Evolutionary conservation across 2,888 invertebrate genomes (phyloP).

Genomic region (Invenusta paracnida): DNA sequence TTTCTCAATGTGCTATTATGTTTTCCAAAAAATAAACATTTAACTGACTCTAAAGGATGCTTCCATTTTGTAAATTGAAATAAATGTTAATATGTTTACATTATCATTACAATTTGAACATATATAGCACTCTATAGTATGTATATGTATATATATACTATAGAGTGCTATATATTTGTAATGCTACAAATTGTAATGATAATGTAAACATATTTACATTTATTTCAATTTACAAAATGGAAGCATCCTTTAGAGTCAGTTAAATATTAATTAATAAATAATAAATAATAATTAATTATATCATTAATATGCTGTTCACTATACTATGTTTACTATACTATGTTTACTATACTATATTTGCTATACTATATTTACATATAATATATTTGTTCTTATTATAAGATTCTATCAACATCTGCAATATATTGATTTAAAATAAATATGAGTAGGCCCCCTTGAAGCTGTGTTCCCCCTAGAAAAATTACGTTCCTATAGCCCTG

Average conservation of each 20-base stretch:
- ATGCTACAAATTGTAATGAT: slow-evolving; percentile 24
- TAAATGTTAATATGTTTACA: slow-evolving; percentile 17
- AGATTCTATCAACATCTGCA: slow-evolving; percentile 13
- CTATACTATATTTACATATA: not conserved
- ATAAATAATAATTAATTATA: too few species aligned
- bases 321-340: not conserved
- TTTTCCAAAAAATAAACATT: slow-evolving; percentile 14
- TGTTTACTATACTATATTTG: not conserved
- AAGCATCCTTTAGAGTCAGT: slow-evolving; percentile 15
- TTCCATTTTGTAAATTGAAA: slow-evolving; percentile 23
- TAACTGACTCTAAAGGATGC: slow-evolving; percentile 15
- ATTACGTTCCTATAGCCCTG: not conserved
- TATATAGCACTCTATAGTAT: slow-evolving; percentile 16
- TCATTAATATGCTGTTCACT: not conserved
- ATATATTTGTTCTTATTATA: not conserved
- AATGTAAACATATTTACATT: slow-evolving; percentile 18
- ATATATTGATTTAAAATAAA: slow-evolving; percentile 26
- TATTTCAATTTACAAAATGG: slow-evolving; percentile 23
- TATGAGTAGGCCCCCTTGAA: not conserved
- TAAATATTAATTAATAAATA: not conserved
- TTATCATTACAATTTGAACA: slow-evolving; percentile 18
- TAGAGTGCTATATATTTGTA: slow-evolving; percentile 15
- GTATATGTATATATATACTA: not conserved
- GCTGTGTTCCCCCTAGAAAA: not conserved
- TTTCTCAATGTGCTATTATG: not conserved